These are phyloP conservation scores for Rhyacophila brunnea DNA, from an alignment of 1,140 invertebrate species.

Conservation along the genomic window DNA sequence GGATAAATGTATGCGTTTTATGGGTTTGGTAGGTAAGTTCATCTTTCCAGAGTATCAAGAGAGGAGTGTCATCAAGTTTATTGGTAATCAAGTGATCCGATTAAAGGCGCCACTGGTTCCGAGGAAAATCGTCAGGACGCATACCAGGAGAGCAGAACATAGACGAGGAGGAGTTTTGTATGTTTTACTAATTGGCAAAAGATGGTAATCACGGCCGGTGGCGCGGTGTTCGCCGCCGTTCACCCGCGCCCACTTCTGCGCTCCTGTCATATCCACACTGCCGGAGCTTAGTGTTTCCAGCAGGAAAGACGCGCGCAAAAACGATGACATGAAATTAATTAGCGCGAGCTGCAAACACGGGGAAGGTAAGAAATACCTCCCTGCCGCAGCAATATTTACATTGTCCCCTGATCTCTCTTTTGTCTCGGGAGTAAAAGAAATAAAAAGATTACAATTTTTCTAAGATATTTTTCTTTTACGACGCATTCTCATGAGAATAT, in stretches of 20 bases:
- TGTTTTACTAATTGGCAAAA: slow-evolving; percentile 59
- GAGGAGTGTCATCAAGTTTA: no score
- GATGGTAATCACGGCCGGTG: slow-evolving; percentile 51
- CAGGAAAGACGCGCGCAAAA: slow-evolving; percentile 44
- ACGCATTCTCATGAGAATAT: no score
- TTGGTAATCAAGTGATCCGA: no score
- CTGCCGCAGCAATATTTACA: slow-evolving; percentile 13
- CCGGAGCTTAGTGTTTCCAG: slow-evolving; percentile 1
- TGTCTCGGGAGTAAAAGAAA: slow-evolving; percentile 4
- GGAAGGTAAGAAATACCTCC: slow-evolving; percentile 10
- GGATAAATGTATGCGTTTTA: no score
- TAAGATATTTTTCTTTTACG: no score
- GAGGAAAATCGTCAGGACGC: slow-evolving; percentile 6
- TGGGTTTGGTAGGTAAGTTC: no score
- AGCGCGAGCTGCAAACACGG: slow-evolving; percentile 27
- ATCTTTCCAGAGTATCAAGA: no score
- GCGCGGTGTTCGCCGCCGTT: slow-evolving; percentile 41
- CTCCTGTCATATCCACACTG: slow-evolving; percentile 29
- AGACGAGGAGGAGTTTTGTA: slow-evolving; percentile 55
- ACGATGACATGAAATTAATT: slow-evolving; percentile 59
- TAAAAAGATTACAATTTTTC: background rate
- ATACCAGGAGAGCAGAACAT: slow-evolving; percentile 52
- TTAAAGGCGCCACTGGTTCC: no score
- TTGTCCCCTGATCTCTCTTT: slow-evolving; percentile 13
- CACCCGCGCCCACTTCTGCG: slow-evolving; percentile 28